Conservation (phyloP, 1,140 invertebrate genomes). For the Helicoverpa zea region DNA sequence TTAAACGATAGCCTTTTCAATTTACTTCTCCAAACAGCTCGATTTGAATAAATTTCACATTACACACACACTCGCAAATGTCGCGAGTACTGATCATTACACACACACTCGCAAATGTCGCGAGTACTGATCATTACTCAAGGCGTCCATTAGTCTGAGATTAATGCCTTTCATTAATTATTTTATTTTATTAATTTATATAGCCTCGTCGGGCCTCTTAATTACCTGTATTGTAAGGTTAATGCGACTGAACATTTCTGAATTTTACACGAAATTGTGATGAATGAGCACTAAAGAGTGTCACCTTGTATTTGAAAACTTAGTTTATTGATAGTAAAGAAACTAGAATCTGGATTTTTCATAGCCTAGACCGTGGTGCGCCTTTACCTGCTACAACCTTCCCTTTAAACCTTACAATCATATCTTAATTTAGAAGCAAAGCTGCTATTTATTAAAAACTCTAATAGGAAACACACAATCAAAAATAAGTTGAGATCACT, state of each 20-base stretch:
- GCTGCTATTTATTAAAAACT: no score
- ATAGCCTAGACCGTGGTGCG: no score
- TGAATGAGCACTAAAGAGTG: not conserved
- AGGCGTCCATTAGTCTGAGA: not conserved
- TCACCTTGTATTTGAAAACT: no score
- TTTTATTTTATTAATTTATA: slow-evolving; percentile 30
- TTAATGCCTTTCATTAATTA: slow-evolving; percentile 6
- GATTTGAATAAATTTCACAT: slow-evolving; percentile 19
- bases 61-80: not conserved
- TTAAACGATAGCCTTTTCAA: not conserved
- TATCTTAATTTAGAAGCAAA: no score
- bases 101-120: not conserved
- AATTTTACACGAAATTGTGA: not conserved
- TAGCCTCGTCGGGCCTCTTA: slow-evolving; percentile 4
- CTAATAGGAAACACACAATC: no score
- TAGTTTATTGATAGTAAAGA: no score
- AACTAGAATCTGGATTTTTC: no score
- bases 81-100: slow-evolving; percentile 5
- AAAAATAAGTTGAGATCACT: no score
- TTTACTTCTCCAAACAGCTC: not conserved
- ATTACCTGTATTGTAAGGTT: slow-evolving; percentile 23
- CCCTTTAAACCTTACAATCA: no score
- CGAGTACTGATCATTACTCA: slow-evolving; percentile 13
- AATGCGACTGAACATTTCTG: not conserved
- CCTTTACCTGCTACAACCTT: no score